Conservation (phyloP, 2,113 vertebrate genomes). For the Chinchilla lanigera region DNA sequence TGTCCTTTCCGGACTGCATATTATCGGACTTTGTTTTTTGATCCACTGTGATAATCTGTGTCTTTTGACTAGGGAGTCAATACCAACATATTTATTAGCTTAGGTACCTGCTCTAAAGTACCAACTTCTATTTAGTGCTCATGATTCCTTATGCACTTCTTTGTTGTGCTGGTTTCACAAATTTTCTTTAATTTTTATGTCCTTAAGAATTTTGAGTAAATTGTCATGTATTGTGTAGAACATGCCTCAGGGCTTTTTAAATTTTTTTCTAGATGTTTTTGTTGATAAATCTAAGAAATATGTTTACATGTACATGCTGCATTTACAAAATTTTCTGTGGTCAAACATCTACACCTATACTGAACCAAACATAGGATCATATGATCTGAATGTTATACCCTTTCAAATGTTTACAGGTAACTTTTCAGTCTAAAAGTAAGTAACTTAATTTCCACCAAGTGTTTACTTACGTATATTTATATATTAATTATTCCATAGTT, state of each 20-base stretch:
- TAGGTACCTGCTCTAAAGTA: neutral
- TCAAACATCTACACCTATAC: neutral
- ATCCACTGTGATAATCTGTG: neutral
- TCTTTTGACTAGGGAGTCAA: neutral
- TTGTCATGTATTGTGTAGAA: neutral
- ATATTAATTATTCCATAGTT: neutral
- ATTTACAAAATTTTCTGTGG: neutral
- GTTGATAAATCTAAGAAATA: neutral
- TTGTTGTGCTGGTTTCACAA: too few relatives aligned
- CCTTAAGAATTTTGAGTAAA: neutral
- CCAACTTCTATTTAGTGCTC: neutral
- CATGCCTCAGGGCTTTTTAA: neutral
- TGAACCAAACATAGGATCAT: neutral
- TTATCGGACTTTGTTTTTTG: too few relatives aligned
- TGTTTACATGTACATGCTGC: neutral
- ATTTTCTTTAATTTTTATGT: neutral
- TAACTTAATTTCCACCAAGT: neutral
- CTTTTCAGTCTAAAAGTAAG: neutral
- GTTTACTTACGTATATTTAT: too few relatives aligned
- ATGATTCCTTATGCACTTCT: neutral
- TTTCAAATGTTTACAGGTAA: too few relatives aligned
- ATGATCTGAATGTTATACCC: too few relatives aligned
- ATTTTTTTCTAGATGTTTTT: neutral
- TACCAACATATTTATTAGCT: neutral
- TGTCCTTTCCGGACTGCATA: neutral